Evolutionary conservation across 2,797 vertebrate genomes (phyloP).

Genomic region (Danionella dracula): DNA sequence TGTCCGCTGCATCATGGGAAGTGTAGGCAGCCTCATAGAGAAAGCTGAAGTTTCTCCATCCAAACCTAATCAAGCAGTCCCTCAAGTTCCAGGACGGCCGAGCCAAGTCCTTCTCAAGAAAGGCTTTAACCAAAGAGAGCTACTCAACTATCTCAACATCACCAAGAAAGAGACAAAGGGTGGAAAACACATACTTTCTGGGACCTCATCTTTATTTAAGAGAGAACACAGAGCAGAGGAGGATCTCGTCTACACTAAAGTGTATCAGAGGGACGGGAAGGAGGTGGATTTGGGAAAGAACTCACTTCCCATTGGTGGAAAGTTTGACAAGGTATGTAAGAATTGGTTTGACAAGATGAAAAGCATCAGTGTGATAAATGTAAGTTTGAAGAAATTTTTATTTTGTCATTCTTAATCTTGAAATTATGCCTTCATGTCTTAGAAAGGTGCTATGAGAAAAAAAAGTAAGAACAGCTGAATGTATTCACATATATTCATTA

Average conservation of each 20-base stretch:
- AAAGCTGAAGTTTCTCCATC: constrained; percentile 80
- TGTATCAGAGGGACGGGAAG: constrained; percentile 79
- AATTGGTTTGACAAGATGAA: too few species aligned
- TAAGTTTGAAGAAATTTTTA: too few species aligned
- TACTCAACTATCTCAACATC: constrained; percentile 90
- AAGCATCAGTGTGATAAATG: too few species aligned
- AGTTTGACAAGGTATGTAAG: constrained; percentile 69
- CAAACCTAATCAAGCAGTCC: constrained; percentile 70
- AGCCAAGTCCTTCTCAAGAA: constrained; percentile 84
- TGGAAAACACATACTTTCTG: constrained; percentile 66
- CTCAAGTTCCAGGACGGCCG: constrained; percentile 78
- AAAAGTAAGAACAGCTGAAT: too few species aligned
- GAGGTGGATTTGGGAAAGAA: constrained; percentile 87
- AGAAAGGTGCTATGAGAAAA: too few species aligned
- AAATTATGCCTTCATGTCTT: too few species aligned
- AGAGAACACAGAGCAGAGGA: constrained; percentile 67
- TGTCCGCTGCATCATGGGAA: constrained; percentile 83
- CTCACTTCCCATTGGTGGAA: constrained; percentile 81
- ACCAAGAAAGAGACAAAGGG: constrained; percentile 82
- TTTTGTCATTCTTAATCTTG: too few species aligned
- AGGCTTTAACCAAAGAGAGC: constrained; percentile 86
- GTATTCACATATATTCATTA: too few species aligned
- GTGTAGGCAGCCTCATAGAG: constrained; percentile 94
- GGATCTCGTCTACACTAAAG: constrained; percentile 76
- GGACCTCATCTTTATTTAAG: constrained; percentile 59